phyloP scores from a whole-genome alignment of 2,888 invertebrate genomes.

The Caenorhabditis panamensis region DNA sequence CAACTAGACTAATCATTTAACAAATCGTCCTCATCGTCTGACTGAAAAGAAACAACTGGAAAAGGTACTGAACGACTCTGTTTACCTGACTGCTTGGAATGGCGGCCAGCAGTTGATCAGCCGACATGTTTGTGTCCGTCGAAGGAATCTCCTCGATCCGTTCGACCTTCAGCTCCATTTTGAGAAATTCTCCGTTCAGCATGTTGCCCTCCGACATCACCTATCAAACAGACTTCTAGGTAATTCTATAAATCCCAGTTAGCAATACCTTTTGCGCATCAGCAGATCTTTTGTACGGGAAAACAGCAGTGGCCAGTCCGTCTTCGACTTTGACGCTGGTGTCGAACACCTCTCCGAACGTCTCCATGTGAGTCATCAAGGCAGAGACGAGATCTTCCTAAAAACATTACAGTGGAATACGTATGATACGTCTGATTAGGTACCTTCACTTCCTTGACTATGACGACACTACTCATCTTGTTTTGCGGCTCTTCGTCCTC shows the following conservation, averaged over 20 bases:
- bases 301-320: conserved; percentile 47
- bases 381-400: conserved; percentile 53
- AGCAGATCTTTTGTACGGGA: conserved; percentile 43
- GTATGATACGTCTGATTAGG: too few species aligned
- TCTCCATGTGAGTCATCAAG: conserved; percentile 59
- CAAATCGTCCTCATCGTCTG: conserved; percentile 56
- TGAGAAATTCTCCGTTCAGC: conserved; percentile 43
- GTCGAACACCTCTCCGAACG: conserved; percentile 58
- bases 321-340: conserved; percentile 49
- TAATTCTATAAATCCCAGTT: background rate
- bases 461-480: conserved; percentile 47
- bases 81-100: conserved; percentile 43
- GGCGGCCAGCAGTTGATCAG: conserved; percentile 53
- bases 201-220: conserved; percentile 48
- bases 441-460: conserved; percentile 51
- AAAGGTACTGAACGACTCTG: too few species aligned
- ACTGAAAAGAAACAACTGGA: conserved; percentile 32
- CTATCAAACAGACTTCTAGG: conserved; percentile 16
- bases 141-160: conserved; percentile 46
- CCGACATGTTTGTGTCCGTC: conserved; percentile 59
- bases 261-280: conserved; percentile 46
- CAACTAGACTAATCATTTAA: conserved; percentile 42
- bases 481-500: conserved; percentile 27
- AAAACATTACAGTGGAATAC: conserved; percentile 5
- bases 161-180: conserved; percentile 58